Evolutionary conservation across 2,797 vertebrate genomes (phyloP), one percentile per base, ranked within the genome.

Genomic region (Echeneis naucrates): DNA sequence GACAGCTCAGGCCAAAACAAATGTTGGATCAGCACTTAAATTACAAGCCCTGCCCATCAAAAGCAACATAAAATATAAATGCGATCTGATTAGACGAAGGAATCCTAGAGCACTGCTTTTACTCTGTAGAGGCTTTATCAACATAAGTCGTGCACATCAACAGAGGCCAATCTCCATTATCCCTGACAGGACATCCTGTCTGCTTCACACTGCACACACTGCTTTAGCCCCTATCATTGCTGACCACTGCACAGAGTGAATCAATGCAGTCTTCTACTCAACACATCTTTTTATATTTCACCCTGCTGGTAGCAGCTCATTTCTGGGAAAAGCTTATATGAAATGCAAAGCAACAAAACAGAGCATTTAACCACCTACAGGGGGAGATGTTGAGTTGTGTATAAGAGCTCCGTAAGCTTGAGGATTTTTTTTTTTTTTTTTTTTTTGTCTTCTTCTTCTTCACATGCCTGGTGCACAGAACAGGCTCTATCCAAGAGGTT

Each of bases 181-280:
- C 61, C 60, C 68, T 44, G 71, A 83, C 83, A 90, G 83, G 79
- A 88, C 33, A 80, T 84, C 81, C 87, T 76, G 84, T 56, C 68
- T 56, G 68, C 33, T 58, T 37, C 59, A 77, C 74, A 54, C 53
- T 16, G 53, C 64, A 69, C 80, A 78, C 52, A 23, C 56, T 54
- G 80, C 77, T 24, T 3, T 38, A 71, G 52, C 58, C 50, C 38
- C 38, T 45, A 69, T 84, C 68, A 63, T 32, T 71, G 75, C 73
- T 85, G 86, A 87, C 80, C 71, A 44, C 33, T 33, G 67, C 72
- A 58, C 1, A 23, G 47, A 60, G 19, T 68, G 45, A 86, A 83
- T 85, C 78, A 80, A 33, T 69, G 77, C 64, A 23, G 68, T 81
- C 74, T 24, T 32, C 78, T 45, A 27, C 81, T 79, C 68, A 75